phyloP scores from a whole-genome alignment of 2,797 vertebrate genomes.

The Pipistrellus kuhlii region DNA sequence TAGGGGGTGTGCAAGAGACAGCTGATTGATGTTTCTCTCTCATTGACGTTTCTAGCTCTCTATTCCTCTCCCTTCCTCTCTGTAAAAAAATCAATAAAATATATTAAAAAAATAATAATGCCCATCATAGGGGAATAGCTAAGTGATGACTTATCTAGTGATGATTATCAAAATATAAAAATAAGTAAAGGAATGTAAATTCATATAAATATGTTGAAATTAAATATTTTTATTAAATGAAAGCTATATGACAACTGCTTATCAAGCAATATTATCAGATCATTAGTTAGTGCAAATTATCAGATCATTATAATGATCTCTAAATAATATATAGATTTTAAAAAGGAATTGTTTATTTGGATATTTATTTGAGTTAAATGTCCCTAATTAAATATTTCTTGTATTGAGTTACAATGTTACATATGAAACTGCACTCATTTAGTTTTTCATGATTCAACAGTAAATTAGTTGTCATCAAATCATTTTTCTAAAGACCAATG shows the following conservation, averaged over 20 bases:
- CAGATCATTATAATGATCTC: not conserved
- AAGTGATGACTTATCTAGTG: not conserved
- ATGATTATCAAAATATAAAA: not conserved
- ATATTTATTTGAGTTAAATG: slow-evolving; percentile 11
- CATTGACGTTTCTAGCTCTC: too few species aligned
- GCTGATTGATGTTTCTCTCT: too few species aligned
- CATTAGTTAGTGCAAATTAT: not conserved
- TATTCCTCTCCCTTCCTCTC: too few species aligned
- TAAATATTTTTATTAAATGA: not conserved
- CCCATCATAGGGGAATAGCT: not conserved
- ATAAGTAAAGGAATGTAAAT: not conserved
- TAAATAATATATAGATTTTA: not conserved
- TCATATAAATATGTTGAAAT: not conserved
- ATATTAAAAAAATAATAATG: not conserved
- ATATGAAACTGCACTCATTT: not conserved
- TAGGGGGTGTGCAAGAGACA: too few species aligned
- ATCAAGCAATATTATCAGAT: not conserved
- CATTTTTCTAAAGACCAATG: not conserved
- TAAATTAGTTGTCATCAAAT: not conserved
- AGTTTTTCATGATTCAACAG: not conserved
- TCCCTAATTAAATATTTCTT: not conserved
- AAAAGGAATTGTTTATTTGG: not conserved
- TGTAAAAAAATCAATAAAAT: not conserved
- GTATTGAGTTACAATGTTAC: not conserved
- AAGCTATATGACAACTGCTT: not conserved